These are phyloP conservation scores for Hydropotes inermis DNA, from an alignment of 2,113 vertebrate species.

Conservation along the genomic window DNA sequence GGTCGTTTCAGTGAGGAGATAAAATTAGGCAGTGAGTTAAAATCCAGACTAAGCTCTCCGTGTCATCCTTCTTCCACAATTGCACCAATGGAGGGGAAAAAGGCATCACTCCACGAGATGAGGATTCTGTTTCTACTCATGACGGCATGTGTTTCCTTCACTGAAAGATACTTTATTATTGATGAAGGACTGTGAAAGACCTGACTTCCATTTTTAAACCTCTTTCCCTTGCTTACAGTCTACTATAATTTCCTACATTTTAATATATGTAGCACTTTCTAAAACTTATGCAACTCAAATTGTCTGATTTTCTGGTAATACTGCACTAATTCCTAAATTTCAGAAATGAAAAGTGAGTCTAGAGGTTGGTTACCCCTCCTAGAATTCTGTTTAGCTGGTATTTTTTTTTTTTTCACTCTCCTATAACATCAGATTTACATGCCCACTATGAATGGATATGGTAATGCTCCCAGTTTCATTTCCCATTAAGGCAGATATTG, in stretches of 20 bases:
- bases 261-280: background rate
- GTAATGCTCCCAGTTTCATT: background rate
- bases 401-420: background rate
- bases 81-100: background rate
- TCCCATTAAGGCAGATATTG: background rate
- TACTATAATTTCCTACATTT: background rate
- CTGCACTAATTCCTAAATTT: background rate
- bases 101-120: background rate
- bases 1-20: background rate
- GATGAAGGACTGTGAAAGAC: background rate
- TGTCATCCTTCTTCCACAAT: background rate
- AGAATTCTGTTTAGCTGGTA: background rate
- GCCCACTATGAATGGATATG: background rate
- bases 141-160: background rate
- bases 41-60: background rate
- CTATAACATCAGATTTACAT: background rate
- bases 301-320: background rate
- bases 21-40: conserved; percentile 46
- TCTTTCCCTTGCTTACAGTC: background rate
- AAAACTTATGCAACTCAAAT: background rate
- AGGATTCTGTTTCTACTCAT: background rate
- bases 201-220: background rate
- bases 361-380: background rate
- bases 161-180: background rate
- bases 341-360: background rate